Evolutionary conservation across 1,140 invertebrate genomes (phyloP).

Genomic region (Argopecten irradians): DNA sequence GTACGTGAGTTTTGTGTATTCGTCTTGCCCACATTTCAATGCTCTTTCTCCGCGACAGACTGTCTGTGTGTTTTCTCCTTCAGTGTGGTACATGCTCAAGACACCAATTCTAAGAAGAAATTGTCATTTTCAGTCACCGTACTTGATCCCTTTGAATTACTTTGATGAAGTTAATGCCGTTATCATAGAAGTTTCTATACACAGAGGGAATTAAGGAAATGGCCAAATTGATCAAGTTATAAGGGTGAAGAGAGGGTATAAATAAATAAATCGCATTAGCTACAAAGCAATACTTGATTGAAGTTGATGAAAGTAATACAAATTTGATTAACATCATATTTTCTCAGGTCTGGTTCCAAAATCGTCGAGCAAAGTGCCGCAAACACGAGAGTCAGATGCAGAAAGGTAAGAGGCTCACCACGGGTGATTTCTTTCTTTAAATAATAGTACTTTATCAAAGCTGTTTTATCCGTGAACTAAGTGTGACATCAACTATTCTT

Average conservation of each 20-base stretch:
- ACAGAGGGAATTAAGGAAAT: slow-evolving; percentile 59
- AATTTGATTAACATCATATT: slow-evolving; percentile 50
- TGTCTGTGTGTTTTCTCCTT: neutral
- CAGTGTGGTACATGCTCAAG: neutral
- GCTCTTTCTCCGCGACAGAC: neutral
- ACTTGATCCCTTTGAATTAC: slow-evolving; percentile 9
- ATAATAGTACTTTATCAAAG: neutral
- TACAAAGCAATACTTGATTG: slow-evolving; percentile 48
- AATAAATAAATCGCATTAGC: slow-evolving; percentile 55
- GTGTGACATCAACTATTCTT: no score
- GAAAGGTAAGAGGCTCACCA: slow-evolving; percentile 82
- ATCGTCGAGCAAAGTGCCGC: slow-evolving; percentile 94
- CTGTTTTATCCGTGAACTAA: neutral
- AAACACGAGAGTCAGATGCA: slow-evolving; percentile 98
- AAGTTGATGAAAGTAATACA: slow-evolving; percentile 51
- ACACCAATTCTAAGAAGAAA: neutral
- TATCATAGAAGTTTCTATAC: slow-evolving; percentile 52
- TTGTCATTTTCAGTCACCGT: neutral
- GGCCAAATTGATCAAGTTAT: slow-evolving; percentile 50
- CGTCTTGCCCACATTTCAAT: neutral
- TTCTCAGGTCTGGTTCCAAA: slow-evolving; percentile 91
- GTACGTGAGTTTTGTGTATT: no score
- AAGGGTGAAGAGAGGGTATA: slow-evolving; percentile 49
- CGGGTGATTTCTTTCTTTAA: neutral
- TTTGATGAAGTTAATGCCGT: slow-evolving; percentile 6